These are phyloP conservation scores for Cnemophilus loriae DNA, from an alignment of 2,113 vertebrate species.

Conservation along the genomic window DNA sequence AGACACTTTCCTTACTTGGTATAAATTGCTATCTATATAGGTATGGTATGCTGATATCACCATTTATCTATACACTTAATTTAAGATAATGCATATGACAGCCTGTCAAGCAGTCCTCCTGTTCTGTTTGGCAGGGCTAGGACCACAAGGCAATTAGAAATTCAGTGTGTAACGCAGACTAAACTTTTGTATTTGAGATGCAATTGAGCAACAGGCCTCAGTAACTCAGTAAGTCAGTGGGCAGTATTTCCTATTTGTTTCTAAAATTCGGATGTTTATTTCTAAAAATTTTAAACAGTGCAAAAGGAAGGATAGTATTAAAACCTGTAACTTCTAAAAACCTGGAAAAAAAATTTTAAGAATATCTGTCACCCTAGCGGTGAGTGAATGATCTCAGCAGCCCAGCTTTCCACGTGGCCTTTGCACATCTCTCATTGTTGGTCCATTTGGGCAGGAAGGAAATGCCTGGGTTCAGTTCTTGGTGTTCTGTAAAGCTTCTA, in stretches of 20 bases:
- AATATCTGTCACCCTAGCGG: neutral
- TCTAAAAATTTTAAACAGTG: neutral
- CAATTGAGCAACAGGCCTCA: neutral
- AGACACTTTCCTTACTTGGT: neutral
- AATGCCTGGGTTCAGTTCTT: constrained; percentile 71
- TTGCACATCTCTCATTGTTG: neutral
- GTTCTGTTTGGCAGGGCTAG: neutral
- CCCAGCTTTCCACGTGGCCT: neutral
- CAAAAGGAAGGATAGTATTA: neutral
- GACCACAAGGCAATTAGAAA: neutral
- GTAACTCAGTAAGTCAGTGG: neutral
- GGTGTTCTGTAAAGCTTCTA: constrained; percentile 80
- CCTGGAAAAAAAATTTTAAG: neutral
- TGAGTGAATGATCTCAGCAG: neutral
- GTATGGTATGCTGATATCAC: neutral
- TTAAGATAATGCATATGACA: neutral
- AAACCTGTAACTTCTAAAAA: neutral
- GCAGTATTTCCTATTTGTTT: neutral
- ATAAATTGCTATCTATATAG: neutral
- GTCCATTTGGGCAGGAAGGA: neutral
- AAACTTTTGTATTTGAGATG: neutral
- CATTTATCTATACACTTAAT: neutral
- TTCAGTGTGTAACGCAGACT: neutral
- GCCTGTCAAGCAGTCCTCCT: neutral
- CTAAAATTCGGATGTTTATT: neutral